phyloP scores from a whole-genome alignment of 2,888 invertebrate species.

The Tetranychus truncatus region DNA sequence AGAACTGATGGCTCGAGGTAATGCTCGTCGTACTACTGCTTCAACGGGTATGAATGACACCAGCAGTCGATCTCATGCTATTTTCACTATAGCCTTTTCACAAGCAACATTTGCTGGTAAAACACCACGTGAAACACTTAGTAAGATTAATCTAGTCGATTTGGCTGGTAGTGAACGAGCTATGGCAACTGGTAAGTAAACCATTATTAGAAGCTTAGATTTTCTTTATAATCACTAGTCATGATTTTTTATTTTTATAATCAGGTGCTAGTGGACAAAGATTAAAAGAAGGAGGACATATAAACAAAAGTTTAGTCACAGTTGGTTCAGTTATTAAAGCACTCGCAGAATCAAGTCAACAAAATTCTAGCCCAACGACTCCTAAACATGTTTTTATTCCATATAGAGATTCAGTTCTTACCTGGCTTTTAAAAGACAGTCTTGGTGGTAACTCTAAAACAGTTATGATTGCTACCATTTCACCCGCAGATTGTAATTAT shows the following conservation, averaged over 20 bases:
- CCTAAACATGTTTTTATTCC: conserved; percentile 49
- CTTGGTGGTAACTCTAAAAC: conserved; percentile 76
- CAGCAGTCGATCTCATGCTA: conserved; percentile 73
- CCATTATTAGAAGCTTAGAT: neutral
- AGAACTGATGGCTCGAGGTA: conserved; percentile 47
- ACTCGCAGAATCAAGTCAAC: conserved; percentile 39
- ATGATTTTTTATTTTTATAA: neutral
- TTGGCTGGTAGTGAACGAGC: conserved; percentile 73
- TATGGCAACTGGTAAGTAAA: conserved; percentile 44
- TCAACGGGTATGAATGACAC: conserved; percentile 82
- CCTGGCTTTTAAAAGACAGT: conserved; percentile 71
- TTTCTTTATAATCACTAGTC: neutral
- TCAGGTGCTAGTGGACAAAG: conserved; percentile 68
- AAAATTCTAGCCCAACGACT: conserved; percentile 2
- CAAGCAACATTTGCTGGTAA: conserved; percentile 48
- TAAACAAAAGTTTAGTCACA: conserved; percentile 72
- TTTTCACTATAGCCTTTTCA: conserved; percentile 72
- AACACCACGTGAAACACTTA: conserved; percentile 66
- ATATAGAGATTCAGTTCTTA: conserved; percentile 67
- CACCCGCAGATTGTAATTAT: conserved; percentile 66
- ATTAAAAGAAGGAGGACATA: conserved; percentile 71
- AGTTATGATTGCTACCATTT: conserved; percentile 66
- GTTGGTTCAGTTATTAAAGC: conserved; percentile 71
- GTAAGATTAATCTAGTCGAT: conserved; percentile 68
- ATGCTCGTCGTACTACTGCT: conserved; percentile 53